These are phyloP conservation scores for Sapayoa aenigma DNA, from an alignment of 2,113 vertebrate genomes.

Conservation along the genomic window DNA sequence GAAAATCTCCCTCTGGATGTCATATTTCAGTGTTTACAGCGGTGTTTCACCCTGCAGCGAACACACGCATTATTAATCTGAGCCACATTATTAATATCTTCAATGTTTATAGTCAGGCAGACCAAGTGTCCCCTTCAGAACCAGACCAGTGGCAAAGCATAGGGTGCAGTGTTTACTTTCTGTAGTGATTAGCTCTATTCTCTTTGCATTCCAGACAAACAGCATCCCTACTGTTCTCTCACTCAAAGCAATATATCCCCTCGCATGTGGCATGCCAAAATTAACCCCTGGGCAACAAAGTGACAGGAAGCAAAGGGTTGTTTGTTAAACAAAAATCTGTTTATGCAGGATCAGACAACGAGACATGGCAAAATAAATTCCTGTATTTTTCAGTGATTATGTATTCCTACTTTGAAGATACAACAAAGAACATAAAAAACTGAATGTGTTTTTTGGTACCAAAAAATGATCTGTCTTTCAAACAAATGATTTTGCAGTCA, in stretches of 20 bases:
- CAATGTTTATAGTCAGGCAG: not conserved
- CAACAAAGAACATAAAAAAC: not conserved
- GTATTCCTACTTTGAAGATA: not conserved
- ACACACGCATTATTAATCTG: not conserved
- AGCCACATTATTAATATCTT: not conserved
- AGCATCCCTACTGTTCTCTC: not conserved
- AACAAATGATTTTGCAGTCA: not conserved
- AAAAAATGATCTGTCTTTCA: not conserved
- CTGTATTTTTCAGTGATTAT: not conserved
- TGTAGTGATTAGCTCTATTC: not conserved
- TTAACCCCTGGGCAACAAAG: constrained; percentile 12
- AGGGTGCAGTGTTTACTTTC: not conserved
- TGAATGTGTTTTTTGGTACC: not conserved
- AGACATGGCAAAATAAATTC: not conserved
- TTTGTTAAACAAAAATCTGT: not conserved
- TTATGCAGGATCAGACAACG: not conserved
- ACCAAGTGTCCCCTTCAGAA: not conserved
- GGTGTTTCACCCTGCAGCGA: not conserved
- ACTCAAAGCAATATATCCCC: not conserved
- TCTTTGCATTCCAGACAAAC: not conserved
- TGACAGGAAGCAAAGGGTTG: not conserved
- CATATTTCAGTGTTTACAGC: not conserved
- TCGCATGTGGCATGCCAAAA: not conserved
- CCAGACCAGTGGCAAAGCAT: not conserved
- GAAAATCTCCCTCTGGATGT: not conserved